These are phyloP conservation scores for Neoseiulus cucumeris DNA, from an alignment of 1,140 invertebrate genomes.

Conservation along the genomic window DNA sequence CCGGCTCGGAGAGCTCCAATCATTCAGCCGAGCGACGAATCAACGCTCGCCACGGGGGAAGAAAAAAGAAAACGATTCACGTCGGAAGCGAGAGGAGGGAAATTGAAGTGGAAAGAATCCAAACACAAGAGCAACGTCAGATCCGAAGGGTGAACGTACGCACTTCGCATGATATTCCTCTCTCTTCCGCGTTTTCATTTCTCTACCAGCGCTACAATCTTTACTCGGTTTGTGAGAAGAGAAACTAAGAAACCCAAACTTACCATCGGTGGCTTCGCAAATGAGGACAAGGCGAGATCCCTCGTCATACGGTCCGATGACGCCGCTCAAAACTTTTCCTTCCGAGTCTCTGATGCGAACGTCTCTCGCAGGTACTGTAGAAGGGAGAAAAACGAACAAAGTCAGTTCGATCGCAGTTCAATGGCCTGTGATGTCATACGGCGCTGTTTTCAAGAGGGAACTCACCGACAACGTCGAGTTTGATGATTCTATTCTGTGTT, in stretches of 20 bases:
- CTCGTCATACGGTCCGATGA: constrained; percentile 64
- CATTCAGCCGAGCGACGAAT: too few relatives aligned
- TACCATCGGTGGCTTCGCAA: constrained; percentile 70
- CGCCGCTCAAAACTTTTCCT: constrained; percentile 48
- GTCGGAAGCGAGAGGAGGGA: too few relatives aligned
- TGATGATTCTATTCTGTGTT: constrained; percentile 53
- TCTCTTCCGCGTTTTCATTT: too few relatives aligned
- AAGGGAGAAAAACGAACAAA: neutral
- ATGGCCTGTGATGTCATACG: too few relatives aligned
- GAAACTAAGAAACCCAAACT: constrained; percentile 24
- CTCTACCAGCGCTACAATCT: neutral
- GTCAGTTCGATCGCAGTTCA: too few relatives aligned
- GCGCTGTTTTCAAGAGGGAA: constrained; percentile 20
- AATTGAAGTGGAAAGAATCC: too few relatives aligned
- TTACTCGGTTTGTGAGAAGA: neutral
- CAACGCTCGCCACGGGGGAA: too few relatives aligned
- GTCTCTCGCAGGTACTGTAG: constrained; percentile 54
- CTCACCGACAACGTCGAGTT: constrained; percentile 60
- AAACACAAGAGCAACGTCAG: too few relatives aligned
- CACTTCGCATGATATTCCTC: too few relatives aligned
- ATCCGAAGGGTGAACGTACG: too few relatives aligned
- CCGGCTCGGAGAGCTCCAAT: too few relatives aligned
- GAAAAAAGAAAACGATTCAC: too few relatives aligned
- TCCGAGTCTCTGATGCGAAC: constrained; percentile 63
- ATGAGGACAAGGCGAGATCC: constrained; percentile 54